Conservation (phyloP, 2,888 invertebrate species). For the Diaperis boleti region DNA sequence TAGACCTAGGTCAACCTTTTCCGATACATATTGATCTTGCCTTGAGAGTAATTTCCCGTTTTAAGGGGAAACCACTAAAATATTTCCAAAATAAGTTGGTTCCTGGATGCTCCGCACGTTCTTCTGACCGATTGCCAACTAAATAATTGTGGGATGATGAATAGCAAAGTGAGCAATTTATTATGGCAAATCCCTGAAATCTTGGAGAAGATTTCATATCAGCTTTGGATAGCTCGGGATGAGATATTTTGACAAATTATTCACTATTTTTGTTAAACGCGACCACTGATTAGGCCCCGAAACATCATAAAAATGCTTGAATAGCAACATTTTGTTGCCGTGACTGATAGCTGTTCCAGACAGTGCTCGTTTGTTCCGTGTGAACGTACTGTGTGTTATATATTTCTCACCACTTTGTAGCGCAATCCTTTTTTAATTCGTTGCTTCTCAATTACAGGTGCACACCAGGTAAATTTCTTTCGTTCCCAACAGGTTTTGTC, state of each 20-base stretch:
- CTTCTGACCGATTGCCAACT: slow-evolving; percentile 31
- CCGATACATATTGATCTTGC: slow-evolving; percentile 27
- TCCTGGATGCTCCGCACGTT: slow-evolving; percentile 24
- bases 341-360: no score
- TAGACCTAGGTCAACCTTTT: slow-evolving; percentile 21
- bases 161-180: slow-evolving; percentile 34
- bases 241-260: slow-evolving; percentile 29
- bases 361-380: no score
- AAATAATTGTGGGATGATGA: slow-evolving; percentile 34
- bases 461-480: slow-evolving; percentile 2
- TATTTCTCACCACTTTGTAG: no score
- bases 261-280: slow-evolving; percentile 16
- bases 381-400: no score
- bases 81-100: slow-evolving; percentile 20
- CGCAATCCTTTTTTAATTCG: no score
- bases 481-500: slow-evolving; percentile 2
- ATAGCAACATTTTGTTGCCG: no score
- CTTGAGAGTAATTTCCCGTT: slow-evolving; percentile 14
- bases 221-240: slow-evolving; percentile 24
- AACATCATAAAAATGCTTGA: no score
- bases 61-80: slow-evolving; percentile 8
- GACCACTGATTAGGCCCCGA: background rate
- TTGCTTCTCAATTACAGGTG: no score
- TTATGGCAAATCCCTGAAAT: slow-evolving; percentile 29
- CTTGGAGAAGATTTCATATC: slow-evolving; percentile 26